Evolutionary conservation across 2,797 vertebrate genomes (phyloP).

Genomic region (Mormyrus proboscirostris): DNA sequence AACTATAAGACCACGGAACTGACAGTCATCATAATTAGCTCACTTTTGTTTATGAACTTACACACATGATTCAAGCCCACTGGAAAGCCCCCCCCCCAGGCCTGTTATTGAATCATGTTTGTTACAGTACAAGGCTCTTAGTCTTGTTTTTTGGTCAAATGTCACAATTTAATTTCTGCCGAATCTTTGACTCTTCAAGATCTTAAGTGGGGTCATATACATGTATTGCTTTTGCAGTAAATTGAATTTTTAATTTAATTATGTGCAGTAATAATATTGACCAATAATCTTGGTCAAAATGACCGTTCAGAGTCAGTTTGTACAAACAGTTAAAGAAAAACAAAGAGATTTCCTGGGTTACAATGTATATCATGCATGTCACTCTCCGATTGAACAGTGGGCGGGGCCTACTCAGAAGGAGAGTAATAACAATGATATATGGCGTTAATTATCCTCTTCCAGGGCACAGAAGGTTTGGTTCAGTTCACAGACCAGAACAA

Average conservation of each 20-base stretch:
- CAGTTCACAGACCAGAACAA: not conserved
- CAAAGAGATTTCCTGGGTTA: not conserved
- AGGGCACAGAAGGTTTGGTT: not conserved
- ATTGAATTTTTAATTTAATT: not conserved
- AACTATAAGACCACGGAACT: not conserved
- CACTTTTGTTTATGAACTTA: not conserved
- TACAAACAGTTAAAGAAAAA: not conserved
- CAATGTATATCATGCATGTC: not conserved
- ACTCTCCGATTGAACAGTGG: not conserved
- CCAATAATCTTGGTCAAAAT: not conserved
- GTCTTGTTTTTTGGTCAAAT: not conserved
- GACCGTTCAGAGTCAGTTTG: not conserved
- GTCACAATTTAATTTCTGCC: not conserved
- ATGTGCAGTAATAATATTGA: not conserved
- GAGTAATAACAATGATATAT: not conserved
- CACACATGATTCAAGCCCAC: not conserved
- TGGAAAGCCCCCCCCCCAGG: not conserved
- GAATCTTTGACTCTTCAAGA: not conserved
- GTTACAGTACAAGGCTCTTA: not conserved
- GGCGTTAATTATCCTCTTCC: not conserved
- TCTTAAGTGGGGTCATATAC: not conserved
- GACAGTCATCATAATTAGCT: not conserved
- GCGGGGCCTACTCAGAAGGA: not conserved
- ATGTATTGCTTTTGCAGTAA: not conserved
- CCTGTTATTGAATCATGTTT: not conserved